Conservation (phyloP, 1,140 invertebrate genomes). For the Coenobita brevimanus region DNA sequence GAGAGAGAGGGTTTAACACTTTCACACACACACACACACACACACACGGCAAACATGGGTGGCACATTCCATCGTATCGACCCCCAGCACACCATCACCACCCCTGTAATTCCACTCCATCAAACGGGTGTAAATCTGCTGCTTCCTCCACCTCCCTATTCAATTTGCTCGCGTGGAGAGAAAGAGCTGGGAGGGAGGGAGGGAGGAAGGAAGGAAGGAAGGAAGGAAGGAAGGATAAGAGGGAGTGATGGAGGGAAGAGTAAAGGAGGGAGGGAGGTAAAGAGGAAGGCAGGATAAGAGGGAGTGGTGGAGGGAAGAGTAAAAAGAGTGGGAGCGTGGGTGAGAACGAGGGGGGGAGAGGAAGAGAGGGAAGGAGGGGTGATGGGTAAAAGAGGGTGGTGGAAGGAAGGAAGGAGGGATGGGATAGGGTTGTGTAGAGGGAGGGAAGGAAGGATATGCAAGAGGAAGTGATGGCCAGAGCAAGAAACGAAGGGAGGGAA, state of each 20-base stretch:
- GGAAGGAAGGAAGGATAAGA: neutral
- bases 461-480: neutral
- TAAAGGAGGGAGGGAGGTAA: neutral
- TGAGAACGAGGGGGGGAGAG: neutral
- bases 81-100: too few species aligned
- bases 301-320: neutral
- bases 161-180: constrained; percentile 7
- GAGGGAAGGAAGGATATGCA: neutral
- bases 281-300: neutral
- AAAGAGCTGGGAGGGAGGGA: neutral
- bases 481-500: too few species aligned
- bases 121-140: too few species aligned
- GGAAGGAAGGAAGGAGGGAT: neutral
- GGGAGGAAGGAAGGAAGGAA: neutral
- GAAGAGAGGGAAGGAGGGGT: neutral
- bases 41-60: too few species aligned
- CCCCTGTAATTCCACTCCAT: too few species aligned
- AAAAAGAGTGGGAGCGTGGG: neutral
- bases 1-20: too few species aligned
- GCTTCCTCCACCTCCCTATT: too few species aligned
- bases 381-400: too few species aligned
- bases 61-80: too few species aligned
- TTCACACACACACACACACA: too few species aligned
- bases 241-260: neutral
- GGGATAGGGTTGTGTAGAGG: too few species aligned